Evolutionary conservation across 2,113 vertebrate genomes (phyloP).

Genomic region (Oreochromis tanganicae): DNA sequence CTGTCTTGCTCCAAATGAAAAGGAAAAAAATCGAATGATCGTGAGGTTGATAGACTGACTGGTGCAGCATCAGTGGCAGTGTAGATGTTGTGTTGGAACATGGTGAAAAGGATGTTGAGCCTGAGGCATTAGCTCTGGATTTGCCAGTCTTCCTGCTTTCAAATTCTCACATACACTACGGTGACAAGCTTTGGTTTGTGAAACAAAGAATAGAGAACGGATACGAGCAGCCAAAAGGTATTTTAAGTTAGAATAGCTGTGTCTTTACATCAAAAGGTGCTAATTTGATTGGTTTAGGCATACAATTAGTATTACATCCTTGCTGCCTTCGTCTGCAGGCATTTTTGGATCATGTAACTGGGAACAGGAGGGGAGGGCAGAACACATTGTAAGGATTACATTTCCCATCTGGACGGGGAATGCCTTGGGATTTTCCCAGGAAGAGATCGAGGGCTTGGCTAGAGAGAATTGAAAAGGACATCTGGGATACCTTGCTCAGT

Average conservation of each 20-base stretch:
- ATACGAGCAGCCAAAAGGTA: neutral
- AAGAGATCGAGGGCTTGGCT: neutral
- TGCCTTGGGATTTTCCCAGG: neutral
- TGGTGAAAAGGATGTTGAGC: neutral
- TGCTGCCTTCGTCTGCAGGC: neutral
- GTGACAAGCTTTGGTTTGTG: neutral
- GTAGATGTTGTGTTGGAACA: neutral
- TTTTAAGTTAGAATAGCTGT: neutral
- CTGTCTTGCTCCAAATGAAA: neutral
- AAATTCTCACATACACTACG: neutral
- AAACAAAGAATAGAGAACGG: neutral
- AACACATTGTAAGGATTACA: neutral
- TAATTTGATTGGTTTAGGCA: neutral
- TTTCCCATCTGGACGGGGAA: neutral
- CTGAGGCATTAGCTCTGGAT: neutral
- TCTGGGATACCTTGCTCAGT: neutral
- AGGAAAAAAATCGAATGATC: neutral
- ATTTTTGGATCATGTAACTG: neutral
- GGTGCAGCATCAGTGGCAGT: neutral
- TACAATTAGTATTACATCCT: neutral
- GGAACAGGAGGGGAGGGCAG: neutral
- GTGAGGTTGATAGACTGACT: neutral
- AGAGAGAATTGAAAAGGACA: neutral
- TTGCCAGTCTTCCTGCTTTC: neutral
- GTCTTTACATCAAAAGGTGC: neutral